Conservation (phyloP, 2,888 invertebrate species). For the Agrypnus murinus region DNA sequence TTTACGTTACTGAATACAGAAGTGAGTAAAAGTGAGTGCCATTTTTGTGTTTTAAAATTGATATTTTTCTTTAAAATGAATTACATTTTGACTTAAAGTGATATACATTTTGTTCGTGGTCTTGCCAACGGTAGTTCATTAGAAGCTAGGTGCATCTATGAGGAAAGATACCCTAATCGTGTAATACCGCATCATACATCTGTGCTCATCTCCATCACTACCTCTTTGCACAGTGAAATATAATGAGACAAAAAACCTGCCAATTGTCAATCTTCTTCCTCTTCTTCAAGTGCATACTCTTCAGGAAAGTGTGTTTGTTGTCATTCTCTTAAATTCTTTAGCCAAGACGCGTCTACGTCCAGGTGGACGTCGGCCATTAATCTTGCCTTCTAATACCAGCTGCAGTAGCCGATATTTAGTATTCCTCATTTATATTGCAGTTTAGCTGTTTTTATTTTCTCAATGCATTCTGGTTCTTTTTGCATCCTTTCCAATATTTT, state of each 20-base stretch:
- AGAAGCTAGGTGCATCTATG: slow-evolving; percentile 33
- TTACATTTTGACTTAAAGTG: no score
- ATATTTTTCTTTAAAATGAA: no score
- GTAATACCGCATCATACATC: no score
- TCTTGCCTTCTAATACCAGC: neutral
- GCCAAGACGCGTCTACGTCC: neutral
- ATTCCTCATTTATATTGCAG: neutral
- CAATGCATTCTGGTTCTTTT: neutral
- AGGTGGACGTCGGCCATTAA: neutral
- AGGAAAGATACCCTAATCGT: slow-evolving; percentile 37
- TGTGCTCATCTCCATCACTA: no score
- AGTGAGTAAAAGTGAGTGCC: no score
- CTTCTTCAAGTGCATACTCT: neutral
- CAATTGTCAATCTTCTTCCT: neutral
- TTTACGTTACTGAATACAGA: no score
- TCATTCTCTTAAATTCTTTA: neutral
- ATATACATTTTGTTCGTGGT: slow-evolving; percentile 21
- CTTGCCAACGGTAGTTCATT: slow-evolving; percentile 26
- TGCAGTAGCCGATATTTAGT: neutral
- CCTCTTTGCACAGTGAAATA: no score
- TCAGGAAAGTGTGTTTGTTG: neutral
- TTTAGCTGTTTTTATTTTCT: neutral
- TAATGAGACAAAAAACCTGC: no score
- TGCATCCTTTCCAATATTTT: neutral
- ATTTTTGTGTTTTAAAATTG: no score